Evolutionary conservation across 1,140 invertebrate species (phyloP), one percentile per base, ranked within the genome.

Genomic region (Aphidius gifuensis): DNA sequence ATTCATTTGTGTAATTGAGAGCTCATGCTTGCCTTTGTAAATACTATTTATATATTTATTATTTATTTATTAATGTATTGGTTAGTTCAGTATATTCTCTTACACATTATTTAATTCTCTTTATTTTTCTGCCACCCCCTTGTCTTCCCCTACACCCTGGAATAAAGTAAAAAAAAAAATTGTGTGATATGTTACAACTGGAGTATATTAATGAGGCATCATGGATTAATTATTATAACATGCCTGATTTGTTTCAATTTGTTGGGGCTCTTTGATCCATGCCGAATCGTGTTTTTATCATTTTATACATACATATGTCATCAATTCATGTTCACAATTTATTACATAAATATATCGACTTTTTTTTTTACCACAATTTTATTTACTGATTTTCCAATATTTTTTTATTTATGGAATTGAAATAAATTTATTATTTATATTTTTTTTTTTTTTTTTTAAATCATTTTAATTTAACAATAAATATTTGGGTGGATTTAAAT

Each of bases 191-290:
- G 62, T 64, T 51, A 50, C 65, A 55, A 57, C 40, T 47, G 62
- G 44, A 60, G 54, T 66, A 65, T 77, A 79, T 78, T 79, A 77
- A 77, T 74, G 71, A 63, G 70, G 66, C 69, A 64, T 55, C 60
- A 66, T 67, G 71, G 69, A 80, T 80, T 80, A 78, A 80, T 80
- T 79, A 80, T 79, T 75, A 78, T 80, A 75, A 74, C 71, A 67
- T 67, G 71, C 67, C 70, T 70, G 76, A 79, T 80, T 80, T 77
- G 75, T 77, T 78, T 79, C 73, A 77, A 80, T 80, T 79, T 78
- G 73, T 74, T 72, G 69, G 6, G 40, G 48, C 51, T 64, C 65
- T 67, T 67, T 67, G 65, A 67, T 65, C 66, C 49, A 55, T 62
- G 60, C 64, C 64, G 61, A 76, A 73, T 72, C 71, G 65, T 72